Evolutionary conservation across 2,113 vertebrate species (phyloP).

Genomic region (Notothenia coriiceps): DNA sequence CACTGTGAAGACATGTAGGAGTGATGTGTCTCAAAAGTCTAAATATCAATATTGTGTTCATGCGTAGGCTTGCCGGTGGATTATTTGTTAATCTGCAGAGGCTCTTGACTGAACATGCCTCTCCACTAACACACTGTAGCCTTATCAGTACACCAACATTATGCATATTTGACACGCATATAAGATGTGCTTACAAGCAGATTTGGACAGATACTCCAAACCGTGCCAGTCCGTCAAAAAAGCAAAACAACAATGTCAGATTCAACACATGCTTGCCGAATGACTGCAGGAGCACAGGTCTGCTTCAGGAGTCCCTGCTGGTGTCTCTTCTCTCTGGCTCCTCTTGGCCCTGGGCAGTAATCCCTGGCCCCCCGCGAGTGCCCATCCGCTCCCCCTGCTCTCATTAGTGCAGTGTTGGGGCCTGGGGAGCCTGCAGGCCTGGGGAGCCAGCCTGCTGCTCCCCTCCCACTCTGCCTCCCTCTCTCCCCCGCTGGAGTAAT

Average conservation of each 20-base stretch:
- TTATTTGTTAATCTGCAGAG: slow-evolving; percentile 30
- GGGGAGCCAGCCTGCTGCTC: slow-evolving; percentile 77
- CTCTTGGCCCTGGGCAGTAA: slow-evolving; percentile 79
- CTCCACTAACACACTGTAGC: neutral
- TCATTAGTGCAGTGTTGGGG: slow-evolving; percentile 81
- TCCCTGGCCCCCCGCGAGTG: slow-evolving; percentile 75
- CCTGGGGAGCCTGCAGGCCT: slow-evolving; percentile 78
- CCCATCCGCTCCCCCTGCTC: slow-evolving; percentile 81
- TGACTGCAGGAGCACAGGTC: slow-evolving; percentile 50
- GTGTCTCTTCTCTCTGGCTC: slow-evolving; percentile 67
- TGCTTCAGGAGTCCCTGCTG: slow-evolving; percentile 66
- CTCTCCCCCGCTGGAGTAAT: slow-evolving; percentile 77
- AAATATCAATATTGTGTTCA: slow-evolving; percentile 24
- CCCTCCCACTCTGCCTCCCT: slow-evolving; percentile 59
- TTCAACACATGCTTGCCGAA: slow-evolving; percentile 33
- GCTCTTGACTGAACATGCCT: slow-evolving; percentile 9
- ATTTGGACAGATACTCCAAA: slow-evolving; percentile 33
- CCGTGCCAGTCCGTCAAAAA: slow-evolving; percentile 32
- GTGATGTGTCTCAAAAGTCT: neutral
- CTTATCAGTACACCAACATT: slow-evolving; percentile 9
- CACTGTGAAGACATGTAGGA: neutral
- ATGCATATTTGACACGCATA: slow-evolving; percentile 20
- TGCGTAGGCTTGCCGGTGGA: neutral
- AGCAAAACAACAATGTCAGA: slow-evolving; percentile 46
- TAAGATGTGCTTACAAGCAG: slow-evolving; percentile 20